Percentiles rank a stretch among this genome's conserved stretches.
Conservation (phyloP, 2,797 vertebrate genomes). For the Gallinago nigripennis region DNA sequence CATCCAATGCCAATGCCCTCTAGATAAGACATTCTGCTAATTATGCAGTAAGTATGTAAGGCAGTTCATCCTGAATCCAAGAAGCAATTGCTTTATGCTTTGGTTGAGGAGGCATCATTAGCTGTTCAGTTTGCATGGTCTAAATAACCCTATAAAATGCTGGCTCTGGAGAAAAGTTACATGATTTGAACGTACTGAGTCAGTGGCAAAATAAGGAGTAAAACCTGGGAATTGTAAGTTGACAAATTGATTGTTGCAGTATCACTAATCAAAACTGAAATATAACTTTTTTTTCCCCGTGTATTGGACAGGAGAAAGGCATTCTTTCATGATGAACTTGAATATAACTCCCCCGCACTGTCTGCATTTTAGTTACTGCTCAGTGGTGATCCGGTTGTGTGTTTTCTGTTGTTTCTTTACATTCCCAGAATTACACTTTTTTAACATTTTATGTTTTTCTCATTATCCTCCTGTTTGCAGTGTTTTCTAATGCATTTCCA, state of each 20-base stretch:
- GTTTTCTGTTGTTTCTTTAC: constrained; percentile 25
- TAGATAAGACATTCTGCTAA: neutral
- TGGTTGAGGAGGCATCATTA: neutral
- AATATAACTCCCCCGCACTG: neutral
- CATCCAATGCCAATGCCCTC: neutral
- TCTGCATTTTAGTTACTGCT: neutral
- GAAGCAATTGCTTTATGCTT: neutral
- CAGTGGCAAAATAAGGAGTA: neutral
- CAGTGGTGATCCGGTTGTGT: neutral
- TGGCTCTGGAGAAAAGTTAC: neutral
- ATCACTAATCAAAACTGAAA: neutral
- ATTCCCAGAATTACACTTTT: constrained; percentile 6
- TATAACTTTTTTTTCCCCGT: neutral
- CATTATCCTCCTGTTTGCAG: neutral
- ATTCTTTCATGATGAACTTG: constrained; percentile 4
- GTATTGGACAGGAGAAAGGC: neutral
- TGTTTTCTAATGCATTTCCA: neutral
- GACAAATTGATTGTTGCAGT: neutral
- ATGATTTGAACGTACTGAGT: neutral
- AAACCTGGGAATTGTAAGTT: neutral
- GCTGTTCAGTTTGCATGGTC: neutral
- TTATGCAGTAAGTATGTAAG: neutral
- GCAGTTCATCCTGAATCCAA: neutral
- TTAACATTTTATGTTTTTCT: constrained; percentile 15
- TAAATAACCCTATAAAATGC: neutral